A percentile compares a stretch with the other conserved stretches of the same genome.
phyloP scores from a whole-genome alignment of 2,888 invertebrate species.

The Drosophila subsilvestris region DNA sequence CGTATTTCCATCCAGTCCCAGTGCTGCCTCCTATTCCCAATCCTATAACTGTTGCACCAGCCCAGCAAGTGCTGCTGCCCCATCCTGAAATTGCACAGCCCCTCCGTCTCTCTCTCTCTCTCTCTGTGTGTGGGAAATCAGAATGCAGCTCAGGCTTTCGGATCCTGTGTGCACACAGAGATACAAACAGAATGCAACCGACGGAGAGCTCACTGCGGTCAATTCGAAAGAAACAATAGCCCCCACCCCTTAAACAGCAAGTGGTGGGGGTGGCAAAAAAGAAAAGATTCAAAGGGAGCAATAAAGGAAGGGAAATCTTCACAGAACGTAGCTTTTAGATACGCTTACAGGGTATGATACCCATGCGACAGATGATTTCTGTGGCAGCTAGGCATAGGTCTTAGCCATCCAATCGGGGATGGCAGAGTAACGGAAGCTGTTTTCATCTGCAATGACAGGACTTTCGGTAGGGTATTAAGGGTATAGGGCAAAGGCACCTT shows the following conservation, averaged over 20 bases:
- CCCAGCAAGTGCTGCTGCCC: slow-evolving; percentile 1
- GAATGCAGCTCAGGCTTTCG: slow-evolving; percentile 59
- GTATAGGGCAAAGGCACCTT: no score
- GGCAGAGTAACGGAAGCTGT: no score
- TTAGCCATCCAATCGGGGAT: no score
- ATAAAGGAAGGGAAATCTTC: background rate
- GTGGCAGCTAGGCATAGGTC: background rate
- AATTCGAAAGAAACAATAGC: slow-evolving; percentile 71
- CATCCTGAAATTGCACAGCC: slow-evolving; percentile 9
- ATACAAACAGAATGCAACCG: slow-evolving; percentile 41
- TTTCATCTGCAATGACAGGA: no score
- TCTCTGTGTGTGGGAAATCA: slow-evolving; percentile 45
- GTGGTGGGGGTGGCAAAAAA: background rate
- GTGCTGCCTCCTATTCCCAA: background rate
- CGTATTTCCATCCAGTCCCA: background rate
- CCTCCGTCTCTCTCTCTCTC: background rate
- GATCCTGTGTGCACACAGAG: background rate
- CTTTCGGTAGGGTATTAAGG: background rate
- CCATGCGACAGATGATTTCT: no score
- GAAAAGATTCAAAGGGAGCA: background rate
- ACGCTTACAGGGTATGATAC: background rate
- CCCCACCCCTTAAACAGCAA: slow-evolving; percentile 35
- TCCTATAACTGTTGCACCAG: background rate
- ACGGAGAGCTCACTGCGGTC: slow-evolving; percentile 61
- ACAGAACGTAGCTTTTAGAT: background rate